These are phyloP conservation scores for Drosophila pegasa DNA, from an alignment of 2,888 invertebrate genomes.

Conservation along the genomic window DNA sequence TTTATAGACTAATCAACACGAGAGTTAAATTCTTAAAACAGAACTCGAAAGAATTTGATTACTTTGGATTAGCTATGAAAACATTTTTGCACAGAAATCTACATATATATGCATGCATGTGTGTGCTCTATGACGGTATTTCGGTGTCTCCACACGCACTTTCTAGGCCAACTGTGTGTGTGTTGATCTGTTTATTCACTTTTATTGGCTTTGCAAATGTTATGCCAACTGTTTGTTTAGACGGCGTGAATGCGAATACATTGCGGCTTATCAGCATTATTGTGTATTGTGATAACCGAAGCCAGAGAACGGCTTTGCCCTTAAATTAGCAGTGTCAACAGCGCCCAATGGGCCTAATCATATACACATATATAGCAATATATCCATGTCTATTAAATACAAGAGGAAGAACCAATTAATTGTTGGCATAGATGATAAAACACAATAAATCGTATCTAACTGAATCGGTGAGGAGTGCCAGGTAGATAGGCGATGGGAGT, in stretches of 20 bases:
- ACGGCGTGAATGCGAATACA: neutral
- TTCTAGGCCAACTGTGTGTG: conserved; percentile 2
- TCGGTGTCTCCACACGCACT: neutral
- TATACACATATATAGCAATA: neutral
- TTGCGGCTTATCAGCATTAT: conserved; percentile 5
- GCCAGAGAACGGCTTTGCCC: neutral
- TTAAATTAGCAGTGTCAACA: neutral
- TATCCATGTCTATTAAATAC: neutral
- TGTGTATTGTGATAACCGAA: neutral
- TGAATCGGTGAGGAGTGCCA: neutral
- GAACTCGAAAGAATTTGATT: neutral
- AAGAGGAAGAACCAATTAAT: neutral
- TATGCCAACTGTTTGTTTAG: conserved; percentile 5
- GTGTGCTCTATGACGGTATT: neutral
- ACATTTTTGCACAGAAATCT: no score
- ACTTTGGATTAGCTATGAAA: neutral
- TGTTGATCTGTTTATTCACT: conserved; percentile 4
- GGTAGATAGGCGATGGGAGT: neutral
- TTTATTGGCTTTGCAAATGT: conserved; percentile 4
- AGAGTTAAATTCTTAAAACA: no score
- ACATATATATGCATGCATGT: neutral
- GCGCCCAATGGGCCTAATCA: neutral
- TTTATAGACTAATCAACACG: neutral
- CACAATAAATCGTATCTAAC: neutral
- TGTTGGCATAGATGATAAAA: neutral